phyloP scores from a whole-genome alignment of 2,113 vertebrate species.

The Pagrus major region DNA sequence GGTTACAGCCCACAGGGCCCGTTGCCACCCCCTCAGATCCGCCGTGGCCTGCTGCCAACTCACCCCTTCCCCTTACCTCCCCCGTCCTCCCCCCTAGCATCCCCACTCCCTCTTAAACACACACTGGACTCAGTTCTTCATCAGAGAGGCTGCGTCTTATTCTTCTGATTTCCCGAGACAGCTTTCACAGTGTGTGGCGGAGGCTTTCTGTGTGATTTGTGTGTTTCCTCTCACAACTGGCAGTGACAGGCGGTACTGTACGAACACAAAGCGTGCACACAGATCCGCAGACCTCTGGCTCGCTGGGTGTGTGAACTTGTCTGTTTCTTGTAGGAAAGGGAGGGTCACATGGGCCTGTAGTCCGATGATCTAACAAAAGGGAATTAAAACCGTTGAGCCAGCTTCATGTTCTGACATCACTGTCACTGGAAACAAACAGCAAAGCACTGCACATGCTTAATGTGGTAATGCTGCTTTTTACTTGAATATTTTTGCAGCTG shows the following conservation, averaged over 20 bases:
- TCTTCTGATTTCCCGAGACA: conserved; percentile 19
- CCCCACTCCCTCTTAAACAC: conserved; percentile 8
- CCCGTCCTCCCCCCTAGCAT: neutral
- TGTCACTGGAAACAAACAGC: neutral
- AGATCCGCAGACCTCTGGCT: neutral
- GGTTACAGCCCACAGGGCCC: conserved; percentile 41
- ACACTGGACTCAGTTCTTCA: neutral
- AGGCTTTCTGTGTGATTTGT: neutral
- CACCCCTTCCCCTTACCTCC: neutral
- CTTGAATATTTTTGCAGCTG: neutral
- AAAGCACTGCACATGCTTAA: neutral
- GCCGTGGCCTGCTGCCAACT: conserved; percentile 1
- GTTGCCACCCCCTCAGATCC: conserved; percentile 34
- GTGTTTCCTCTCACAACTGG: neutral
- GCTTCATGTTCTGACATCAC: conserved; percentile 8
- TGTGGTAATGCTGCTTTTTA: neutral
- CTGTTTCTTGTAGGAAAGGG: conserved; percentile 1
- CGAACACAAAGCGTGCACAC: conserved; percentile 18
- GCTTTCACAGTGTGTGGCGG: conserved; percentile 4
- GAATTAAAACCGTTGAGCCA: conserved; percentile 1
- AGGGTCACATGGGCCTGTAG: neutral
- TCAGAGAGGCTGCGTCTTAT: neutral
- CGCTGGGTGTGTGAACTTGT: conserved; percentile 5
- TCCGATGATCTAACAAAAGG: conserved; percentile 7
- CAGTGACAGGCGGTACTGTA: neutral